Conservation (phyloP, 1,140 invertebrate genomes). For the Centruroides sculpturatus region DNA sequence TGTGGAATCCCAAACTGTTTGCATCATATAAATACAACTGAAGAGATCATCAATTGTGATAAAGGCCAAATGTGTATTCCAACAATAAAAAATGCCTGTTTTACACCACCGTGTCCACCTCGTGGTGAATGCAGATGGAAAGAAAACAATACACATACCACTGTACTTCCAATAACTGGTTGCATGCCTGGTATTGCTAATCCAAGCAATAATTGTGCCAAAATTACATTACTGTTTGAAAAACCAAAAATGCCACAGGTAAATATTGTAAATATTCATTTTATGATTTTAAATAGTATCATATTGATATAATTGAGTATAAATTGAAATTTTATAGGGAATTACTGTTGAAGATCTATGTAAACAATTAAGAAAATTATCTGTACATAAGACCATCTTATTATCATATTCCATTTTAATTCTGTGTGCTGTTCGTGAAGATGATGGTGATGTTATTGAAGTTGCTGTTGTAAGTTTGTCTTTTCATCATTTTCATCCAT, state of each 20-base stretch:
- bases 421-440: slow-evolving; percentile 61
- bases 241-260: slow-evolving; percentile 35
- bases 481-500: background rate
- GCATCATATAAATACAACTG: slow-evolving; percentile 22
- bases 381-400: background rate
- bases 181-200: slow-evolving; percentile 63
- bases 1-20: slow-evolving; percentile 29
- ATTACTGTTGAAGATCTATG: slow-evolving; percentile 57
- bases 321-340: slow-evolving; percentile 30
- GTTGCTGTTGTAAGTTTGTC: slow-evolving; percentile 57
- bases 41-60: slow-evolving; percentile 20
- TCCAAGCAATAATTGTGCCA: slow-evolving; percentile 53
- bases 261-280: slow-evolving; percentile 4
- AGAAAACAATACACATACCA: slow-evolving; percentile 52
- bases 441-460: slow-evolving; percentile 65
- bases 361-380: slow-evolving; percentile 40
- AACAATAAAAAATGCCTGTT: slow-evolving; percentile 39
- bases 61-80: slow-evolving; percentile 24
- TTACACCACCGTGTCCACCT: slow-evolving; percentile 55
- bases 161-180: slow-evolving; percentile 50
- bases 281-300: background rate
- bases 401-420: slow-evolving; percentile 36
- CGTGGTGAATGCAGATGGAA: slow-evolving; percentile 67
- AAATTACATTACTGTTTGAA: slow-evolving; percentile 53
- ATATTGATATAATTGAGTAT: background rate